Conservation (phyloP, 2,888 invertebrate genomes). For the Limenitis camilla region DNA sequence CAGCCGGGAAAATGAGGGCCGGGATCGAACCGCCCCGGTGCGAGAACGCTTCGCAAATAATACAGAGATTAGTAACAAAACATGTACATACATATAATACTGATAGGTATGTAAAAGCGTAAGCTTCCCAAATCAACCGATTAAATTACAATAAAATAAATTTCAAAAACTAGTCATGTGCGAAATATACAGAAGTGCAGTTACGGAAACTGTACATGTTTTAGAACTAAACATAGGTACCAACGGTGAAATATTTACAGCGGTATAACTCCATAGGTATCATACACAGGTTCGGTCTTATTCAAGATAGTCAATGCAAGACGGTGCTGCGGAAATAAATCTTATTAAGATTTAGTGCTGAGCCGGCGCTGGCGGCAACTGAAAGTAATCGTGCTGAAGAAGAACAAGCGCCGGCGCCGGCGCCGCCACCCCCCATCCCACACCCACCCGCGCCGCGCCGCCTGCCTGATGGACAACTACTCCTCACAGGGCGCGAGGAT, state of each 20-base stretch:
- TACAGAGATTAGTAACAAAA: constrained; percentile 74
- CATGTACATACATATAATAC: constrained; percentile 72
- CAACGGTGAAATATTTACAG: constrained; percentile 75
- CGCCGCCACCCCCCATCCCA: constrained; percentile 38
- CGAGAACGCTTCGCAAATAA: constrained; percentile 49
- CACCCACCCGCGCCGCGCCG: constrained; percentile 42
- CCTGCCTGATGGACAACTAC: constrained; percentile 56
- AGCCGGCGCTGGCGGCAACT: constrained; percentile 77
- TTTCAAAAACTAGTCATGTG: constrained; percentile 68
- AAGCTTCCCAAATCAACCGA: constrained; percentile 71
- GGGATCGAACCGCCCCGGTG: constrained; percentile 54
- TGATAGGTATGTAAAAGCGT: constrained; percentile 72
- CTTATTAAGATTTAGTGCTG: constrained; percentile 68
- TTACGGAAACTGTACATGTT: constrained; percentile 76
- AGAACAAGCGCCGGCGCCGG: constrained; percentile 74
- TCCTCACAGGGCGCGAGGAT: constrained; percentile 70
- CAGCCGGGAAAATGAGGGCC: constrained; percentile 35
- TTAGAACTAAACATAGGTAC: constrained; percentile 75
- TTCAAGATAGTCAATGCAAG: constrained; percentile 73
- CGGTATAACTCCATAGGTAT: constrained; percentile 66
- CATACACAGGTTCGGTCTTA: constrained; percentile 67
- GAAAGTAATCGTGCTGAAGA: constrained; percentile 83
- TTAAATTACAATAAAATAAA: constrained; percentile 67
- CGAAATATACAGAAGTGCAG: constrained; percentile 74
- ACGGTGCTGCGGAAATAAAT: constrained; percentile 75